Evolutionary conservation across 2,113 vertebrate species (phyloP).

Genomic region (Syngnathus floridae): DNA sequence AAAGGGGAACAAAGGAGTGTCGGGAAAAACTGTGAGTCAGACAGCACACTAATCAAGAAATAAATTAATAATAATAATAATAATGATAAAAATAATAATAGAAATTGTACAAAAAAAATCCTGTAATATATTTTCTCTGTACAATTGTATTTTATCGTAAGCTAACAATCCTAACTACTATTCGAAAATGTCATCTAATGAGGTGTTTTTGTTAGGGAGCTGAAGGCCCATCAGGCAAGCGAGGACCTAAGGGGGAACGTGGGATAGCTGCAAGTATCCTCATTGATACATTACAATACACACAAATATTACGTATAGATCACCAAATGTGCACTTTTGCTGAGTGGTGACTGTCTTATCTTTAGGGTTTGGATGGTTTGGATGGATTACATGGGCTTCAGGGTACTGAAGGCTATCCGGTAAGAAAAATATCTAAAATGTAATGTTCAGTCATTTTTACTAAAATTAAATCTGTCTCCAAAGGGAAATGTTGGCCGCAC

Average conservation of each 20-base stretch:
- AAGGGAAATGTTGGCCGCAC: slow-evolving; percentile 63
- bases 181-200: not conserved
- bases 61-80: not conserved
- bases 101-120: not conserved
- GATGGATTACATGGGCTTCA: slow-evolving; percentile 71
- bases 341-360: not conserved
- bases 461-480: not conserved
- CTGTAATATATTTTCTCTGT: too few species aligned
- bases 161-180: not conserved
- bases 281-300: not conserved
- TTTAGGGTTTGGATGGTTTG: slow-evolving; percentile 62
- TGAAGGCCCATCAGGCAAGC: slow-evolving; percentile 47
- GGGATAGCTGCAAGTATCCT: slow-evolving; percentile 66
- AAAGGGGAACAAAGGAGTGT: slow-evolving; percentile 55
- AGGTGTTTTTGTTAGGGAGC: slow-evolving; percentile 49
- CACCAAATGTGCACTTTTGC: not conserved
- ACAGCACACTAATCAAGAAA: not conserved
- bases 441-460: not conserved
- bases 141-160: too few species aligned
- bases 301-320: not conserved
- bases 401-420: slow-evolving; percentile 71
- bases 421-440: slow-evolving; percentile 32
- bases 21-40: slow-evolving; percentile 60
- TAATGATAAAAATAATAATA: not conserved
- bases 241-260: slow-evolving; percentile 49